Evolutionary conservation across 2,113 vertebrate species (phyloP).

Genomic region (Numenius arquata): DNA sequence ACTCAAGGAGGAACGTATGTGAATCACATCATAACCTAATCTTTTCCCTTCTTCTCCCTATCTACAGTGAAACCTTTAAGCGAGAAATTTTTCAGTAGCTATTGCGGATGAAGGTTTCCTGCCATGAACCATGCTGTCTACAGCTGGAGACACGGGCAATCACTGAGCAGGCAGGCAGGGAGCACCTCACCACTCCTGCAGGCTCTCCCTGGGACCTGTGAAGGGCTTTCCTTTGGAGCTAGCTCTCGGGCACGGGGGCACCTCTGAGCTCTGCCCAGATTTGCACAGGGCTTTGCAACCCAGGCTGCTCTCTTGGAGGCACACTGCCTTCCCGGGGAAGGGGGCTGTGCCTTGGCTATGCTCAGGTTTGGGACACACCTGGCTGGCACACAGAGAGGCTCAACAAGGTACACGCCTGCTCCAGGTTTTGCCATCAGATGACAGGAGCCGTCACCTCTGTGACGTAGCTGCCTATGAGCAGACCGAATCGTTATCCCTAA

Average conservation of each 20-base stretch:
- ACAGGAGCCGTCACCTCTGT: not conserved
- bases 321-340: not conserved
- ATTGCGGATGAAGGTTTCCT: not conserved
- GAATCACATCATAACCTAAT: not conserved
- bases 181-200: not conserved
- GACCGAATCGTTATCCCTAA: not conserved
- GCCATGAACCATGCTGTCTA: not conserved
- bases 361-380: not conserved
- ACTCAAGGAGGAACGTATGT: not conserved
- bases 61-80: not conserved
- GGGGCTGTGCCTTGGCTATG: not conserved
- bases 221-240: not conserved
- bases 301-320: too few species aligned
- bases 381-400: not conserved
- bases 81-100: not conserved
- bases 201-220: not conserved
- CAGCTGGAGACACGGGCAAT: slow-evolving; percentile 29
- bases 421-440: not conserved
- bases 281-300: not conserved
- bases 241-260: rapidly evolving
- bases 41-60: not conserved
- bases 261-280: not conserved
- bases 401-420: rapidly evolving
- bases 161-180: not conserved
- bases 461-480: not conserved